Percentiles rank a stretch among this genome's conserved stretches.
phyloP scores from a whole-genome alignment of 2,888 invertebrate species.

The Petrolisthes cinctipes region DNA sequence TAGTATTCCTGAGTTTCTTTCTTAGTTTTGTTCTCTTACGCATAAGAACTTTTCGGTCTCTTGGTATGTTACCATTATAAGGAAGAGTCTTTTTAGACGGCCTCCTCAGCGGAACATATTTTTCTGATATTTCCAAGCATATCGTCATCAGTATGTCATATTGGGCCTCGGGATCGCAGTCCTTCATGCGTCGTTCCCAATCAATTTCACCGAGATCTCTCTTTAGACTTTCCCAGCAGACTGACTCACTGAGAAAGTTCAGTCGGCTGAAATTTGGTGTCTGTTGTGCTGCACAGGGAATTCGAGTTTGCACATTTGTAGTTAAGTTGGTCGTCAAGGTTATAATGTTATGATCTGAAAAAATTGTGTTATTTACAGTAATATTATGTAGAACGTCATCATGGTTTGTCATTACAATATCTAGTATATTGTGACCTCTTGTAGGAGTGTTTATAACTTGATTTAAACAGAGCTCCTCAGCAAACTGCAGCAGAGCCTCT shows the following conservation, averaged over 20 bases:
- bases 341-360: slow-evolving; percentile 23
- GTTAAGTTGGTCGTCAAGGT: slow-evolving; percentile 12
- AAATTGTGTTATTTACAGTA: background rate
- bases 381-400: slow-evolving; percentile 6
- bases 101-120: too few relatives aligned
- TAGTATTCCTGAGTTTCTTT: too few relatives aligned
- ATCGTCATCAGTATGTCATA: too few relatives aligned
- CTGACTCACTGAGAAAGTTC: slow-evolving; percentile 19
- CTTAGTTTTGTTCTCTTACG: too few relatives aligned
- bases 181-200: background rate
- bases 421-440: background rate
- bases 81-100: too few relatives aligned
- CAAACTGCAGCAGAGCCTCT: slow-evolving; percentile 11
- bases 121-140: too few relatives aligned
- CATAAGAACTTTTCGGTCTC: too few relatives aligned
- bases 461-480: slow-evolving; percentile 5
- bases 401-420: background rate
- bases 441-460: slow-evolving; percentile 18
- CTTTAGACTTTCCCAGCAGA: background rate
- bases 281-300: background rate
- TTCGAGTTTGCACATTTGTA: slow-evolving; percentile 13
- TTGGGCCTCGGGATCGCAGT: background rate
- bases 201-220: background rate
- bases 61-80: too few relatives aligned
- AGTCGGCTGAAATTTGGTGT: slow-evolving; percentile 11